These are phyloP conservation scores for Dallia pectoralis DNA, from an alignment of 2,797 vertebrate genomes.

Conservation along the genomic window DNA sequence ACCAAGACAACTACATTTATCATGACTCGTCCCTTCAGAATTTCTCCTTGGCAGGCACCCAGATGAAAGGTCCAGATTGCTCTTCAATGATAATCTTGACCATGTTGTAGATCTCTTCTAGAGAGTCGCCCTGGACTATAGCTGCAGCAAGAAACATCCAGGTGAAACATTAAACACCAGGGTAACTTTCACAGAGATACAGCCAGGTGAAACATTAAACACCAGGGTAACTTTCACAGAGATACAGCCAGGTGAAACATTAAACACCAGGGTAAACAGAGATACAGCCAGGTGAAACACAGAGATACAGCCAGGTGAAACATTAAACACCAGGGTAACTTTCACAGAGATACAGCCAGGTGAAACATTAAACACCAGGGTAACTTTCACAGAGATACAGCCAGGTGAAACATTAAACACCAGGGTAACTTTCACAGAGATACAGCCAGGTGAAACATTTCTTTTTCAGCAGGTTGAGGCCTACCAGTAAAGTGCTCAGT, in stretches of 20 bases:
- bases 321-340: too few species aligned
- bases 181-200: neutral
- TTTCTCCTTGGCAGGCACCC: constrained; percentile 94
- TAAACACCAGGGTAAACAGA: too few species aligned
- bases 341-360: constrained; percentile 2
- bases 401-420: neutral
- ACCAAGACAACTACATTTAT: neutral
- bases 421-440: neutral
- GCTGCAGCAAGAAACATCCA: constrained; percentile 67
- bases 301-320: too few species aligned
- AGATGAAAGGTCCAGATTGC: constrained; percentile 94
- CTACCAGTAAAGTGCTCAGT: constrained; percentile 94
- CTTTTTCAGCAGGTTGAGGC: constrained; percentile 33
- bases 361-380: neutral
- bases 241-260: neutral
- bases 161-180: neutral
- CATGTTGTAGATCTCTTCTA: constrained; percentile 94
- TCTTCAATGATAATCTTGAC: constrained; percentile 97
- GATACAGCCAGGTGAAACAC: neutral
- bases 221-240: too few species aligned
- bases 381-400: too few species aligned
- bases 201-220: neutral
- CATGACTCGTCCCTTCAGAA: constrained; percentile 76
- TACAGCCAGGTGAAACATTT: neutral
- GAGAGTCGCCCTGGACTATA: constrained; percentile 88